Base-by-base conservation (phyloP, 2,888 invertebrate genomes). In the Agelastica alni region DNA sequence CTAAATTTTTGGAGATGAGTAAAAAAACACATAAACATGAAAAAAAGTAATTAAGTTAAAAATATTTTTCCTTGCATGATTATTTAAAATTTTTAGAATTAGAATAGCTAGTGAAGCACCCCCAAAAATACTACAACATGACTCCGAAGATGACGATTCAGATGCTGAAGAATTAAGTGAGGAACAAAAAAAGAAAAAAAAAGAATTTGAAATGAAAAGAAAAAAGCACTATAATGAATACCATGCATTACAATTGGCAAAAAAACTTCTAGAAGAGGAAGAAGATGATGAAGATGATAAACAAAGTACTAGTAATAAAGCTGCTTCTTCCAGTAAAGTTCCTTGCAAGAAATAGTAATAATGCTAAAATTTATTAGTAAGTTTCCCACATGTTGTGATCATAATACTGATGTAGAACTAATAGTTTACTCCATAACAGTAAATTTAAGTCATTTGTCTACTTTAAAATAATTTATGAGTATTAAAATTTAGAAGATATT, bases 191-290 rank as follows among this genome's bases (percentile, higher is more conserved):
- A 88, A 81, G 64, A 85, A 85, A 68, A 83, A 89, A 68, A 81
- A 85, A 69, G 86, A 87, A 58, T 99, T 99, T 72, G 94, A 96
- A 77, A 85, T 87, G 64, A 96, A 96, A 74, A 83, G 99, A 59
- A 97, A 96, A 81, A 88, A 91, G 68, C 99, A 99, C 72, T 99
- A 99, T 78, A 96, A 97, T 77, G 99, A 99, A 78, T 98, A 92
- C 77, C 89, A 95, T 77, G 96, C 96, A 0, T 88, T 97, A 4
- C 91, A 94, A 76, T 77, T 96, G 70, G 96, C 96, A 16, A 84
- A 94, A 66, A 91, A 96, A 77, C 80, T 96, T 62, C 85, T 96
- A 80, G 87, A 92, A 63, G 91, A 95, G 71, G 96, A 96, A 53
- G 90, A 91, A 18, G 93, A 92, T 1, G 92, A 92, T 0, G 91